These are phyloP conservation scores for Machaerirhynchus nigripectus DNA, from an alignment of 2,113 vertebrate genomes.

Conservation along the genomic window DNA sequence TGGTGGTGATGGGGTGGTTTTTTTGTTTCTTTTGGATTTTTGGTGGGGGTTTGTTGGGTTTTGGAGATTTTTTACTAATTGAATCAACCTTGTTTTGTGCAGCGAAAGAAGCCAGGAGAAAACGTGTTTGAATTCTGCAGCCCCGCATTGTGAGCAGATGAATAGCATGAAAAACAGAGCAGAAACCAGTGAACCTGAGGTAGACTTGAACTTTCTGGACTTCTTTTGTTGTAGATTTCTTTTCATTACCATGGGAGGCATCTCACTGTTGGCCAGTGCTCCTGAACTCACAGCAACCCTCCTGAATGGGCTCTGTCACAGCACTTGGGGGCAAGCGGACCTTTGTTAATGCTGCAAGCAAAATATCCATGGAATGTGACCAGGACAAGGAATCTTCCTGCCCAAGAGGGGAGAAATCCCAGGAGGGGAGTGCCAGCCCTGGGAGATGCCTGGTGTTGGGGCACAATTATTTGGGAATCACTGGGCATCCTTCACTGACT, in stretches of 20 bases:
- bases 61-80: background rate
- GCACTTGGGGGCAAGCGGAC: background rate
- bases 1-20: accelerated
- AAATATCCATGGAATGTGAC: background rate
- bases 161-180: background rate
- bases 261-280: background rate
- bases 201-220: constrained; percentile 31
- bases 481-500: background rate
- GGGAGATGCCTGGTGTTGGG: background rate
- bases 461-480: background rate
- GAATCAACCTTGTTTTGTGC: background rate
- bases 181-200: constrained; percentile 39
- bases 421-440: background rate
- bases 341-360: background rate
- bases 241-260: background rate
- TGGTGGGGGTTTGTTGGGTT: accelerated
- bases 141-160: background rate
- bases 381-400: background rate
- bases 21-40: background rate
- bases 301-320: background rate
- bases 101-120: background rate
- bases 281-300: background rate
- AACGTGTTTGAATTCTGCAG: background rate
- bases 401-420: background rate
- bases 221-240: constrained; percentile 36